Base-by-base conservation (phyloP, 1,140 invertebrate species). In the Andricus grossulariae region DNA sequence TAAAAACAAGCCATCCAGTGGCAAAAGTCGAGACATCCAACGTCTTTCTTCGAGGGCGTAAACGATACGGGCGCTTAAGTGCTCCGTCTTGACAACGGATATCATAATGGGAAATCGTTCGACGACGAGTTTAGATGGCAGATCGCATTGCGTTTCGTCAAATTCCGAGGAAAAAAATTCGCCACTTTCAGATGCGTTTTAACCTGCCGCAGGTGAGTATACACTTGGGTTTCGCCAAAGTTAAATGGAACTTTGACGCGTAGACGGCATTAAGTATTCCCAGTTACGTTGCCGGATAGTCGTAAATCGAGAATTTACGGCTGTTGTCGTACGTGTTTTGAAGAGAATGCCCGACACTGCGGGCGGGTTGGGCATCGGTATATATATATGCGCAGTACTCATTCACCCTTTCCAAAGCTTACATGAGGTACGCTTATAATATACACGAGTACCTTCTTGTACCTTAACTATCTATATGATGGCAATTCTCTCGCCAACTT, bases 61-160 rank as follows among this genome's bases (percentile, higher is more conserved):
- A 89, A 80, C 82, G 88, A 89, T 89, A 89, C 87, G 83, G 60
- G 60, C 75, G 82, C 81, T 83, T 88, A 88, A 89, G 88, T 89
- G 86, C 86, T 83, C 49, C 81, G 79, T 78, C 82, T 84, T 83
- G 82, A 82, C 84, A 84, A 82, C 83, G 84, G 80, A 81, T 87
- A 85, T 85, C 83, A 84, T 87, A 85, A 87, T 87, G 84, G 79
- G 75, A 80, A 79, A 72, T 74, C 85, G 80, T 82, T 77, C 78
- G 76, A 70, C 71, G 32, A 49, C 72, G 78, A 80, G 78, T 74
- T 72, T 70, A 70, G 74, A 78, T 73, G 70, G 78, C 81, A 78
- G 81, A 78, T 80, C 80, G 75, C 78, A 79, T 72, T 80, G 74
- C 72, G 71, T 75, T 66, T 66, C 60, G n/a, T 66, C 60, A 66